Evolutionary conservation across 2,797 vertebrate species (phyloP), one percentile per base, ranked within the genome.

Genomic region (Enteromius radiatus): DNA sequence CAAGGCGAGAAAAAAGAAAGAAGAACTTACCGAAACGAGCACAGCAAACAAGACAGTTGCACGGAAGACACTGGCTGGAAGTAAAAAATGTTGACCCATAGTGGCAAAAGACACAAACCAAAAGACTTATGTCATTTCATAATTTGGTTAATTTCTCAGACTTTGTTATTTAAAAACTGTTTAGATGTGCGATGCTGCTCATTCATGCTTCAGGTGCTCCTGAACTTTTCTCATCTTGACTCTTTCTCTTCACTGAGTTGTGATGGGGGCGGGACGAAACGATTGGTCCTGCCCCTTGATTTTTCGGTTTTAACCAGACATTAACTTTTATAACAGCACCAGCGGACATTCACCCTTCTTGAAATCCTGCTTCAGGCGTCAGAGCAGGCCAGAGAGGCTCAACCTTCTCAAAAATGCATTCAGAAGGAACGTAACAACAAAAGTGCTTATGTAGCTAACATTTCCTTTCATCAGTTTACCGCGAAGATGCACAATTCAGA

Each of bases 1-100:
- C 14, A 17, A 31, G 3, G 17, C 59, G 26, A 63, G 2, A 11
- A 67, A 49, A 11, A 56, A 56, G 3, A 56, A 23, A 56, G 54
- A 23, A 52, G 1, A 28, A 63, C 61, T 83, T 77, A 83, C 81
- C 81, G 41, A 83, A 9, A 76, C 38, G n/a, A 83, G 65, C 4
- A 83, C 64, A 47, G 64, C 81, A 47, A 83, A 59, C 61, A 68
- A 69, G 47, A 83, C 61, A 77, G 49, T 49, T 70, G 41, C 81
- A 45, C 26, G 28, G 4, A 83, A 74, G n/a, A 81, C 70, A 75
- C 14, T 56, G 81, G 26, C 11, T 21, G n/a, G 33, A 45, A 21
- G 65, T 59, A 69, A 45, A 83, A 61, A 36, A 69, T 23, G 74
- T 52, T 77, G 63, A 83, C 49, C 73, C 81, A 83, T 83, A 23